Percentiles rank a stretch among this genome's conserved stretches.
These are phyloP conservation scores for Etheostoma cragini DNA, from an alignment of 2,113 vertebrate species.

Conservation along the genomic window DNA sequence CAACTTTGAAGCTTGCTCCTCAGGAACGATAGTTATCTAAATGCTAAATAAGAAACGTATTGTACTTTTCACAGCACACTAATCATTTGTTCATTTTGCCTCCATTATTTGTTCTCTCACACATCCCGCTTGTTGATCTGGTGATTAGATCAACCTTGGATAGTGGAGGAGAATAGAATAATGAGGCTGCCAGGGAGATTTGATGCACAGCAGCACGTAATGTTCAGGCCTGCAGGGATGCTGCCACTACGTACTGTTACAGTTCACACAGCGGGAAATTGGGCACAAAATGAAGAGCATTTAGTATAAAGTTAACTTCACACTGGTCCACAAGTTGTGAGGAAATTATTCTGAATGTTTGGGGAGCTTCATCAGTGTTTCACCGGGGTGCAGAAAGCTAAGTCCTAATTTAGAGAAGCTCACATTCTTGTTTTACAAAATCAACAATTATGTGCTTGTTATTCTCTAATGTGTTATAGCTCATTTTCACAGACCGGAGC, in stretches of 20 bases:
- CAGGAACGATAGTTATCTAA: conserved; percentile 99
- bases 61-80: conserved; percentile 99
- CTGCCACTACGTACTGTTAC: conserved; percentile 17
- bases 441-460: background rate
- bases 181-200: conserved; percentile 75
- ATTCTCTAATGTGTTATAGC: background rate
- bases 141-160: conserved; percentile 94
- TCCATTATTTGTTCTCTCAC: conserved; percentile 94
- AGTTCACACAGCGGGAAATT: conserved; percentile 50
- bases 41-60: conserved; percentile 99
- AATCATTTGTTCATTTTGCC: conserved; percentile 99
- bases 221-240: conserved; percentile 37
- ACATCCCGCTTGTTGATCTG: conserved; percentile 92
- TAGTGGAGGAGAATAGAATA: conserved; percentile 81
- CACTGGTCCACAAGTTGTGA: conserved; percentile 7
- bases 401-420: background rate
- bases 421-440: background rate
- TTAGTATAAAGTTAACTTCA: conserved; percentile 31
- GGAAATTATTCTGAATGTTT: conserved; percentile 8
- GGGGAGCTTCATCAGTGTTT: conserved; percentile 14
- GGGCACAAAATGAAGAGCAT: conserved; percentile 18
- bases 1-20: conserved; percentile 99
- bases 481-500: conserved; percentile 4
- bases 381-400: background rate
- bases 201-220: conserved; percentile 58